Conservation (phyloP, 2,888 invertebrate species). For the Platypus cylindrus region DNA sequence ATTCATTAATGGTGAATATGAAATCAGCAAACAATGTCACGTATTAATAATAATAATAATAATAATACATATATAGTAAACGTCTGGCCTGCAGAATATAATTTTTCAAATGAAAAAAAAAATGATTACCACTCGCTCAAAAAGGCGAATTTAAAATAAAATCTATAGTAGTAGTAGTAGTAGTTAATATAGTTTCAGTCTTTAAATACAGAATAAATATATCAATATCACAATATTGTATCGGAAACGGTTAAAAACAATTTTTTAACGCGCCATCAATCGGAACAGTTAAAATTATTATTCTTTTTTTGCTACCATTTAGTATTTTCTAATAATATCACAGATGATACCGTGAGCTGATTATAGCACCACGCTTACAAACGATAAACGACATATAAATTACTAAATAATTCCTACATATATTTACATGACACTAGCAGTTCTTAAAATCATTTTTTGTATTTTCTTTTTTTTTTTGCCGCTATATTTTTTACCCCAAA, state of each 20-base stretch:
- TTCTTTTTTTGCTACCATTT: constrained; percentile 36
- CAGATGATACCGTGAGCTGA: constrained; percentile 31
- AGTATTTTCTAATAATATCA: constrained; percentile 30
- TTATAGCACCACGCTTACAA: constrained; percentile 23
- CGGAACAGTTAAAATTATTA: constrained; percentile 35
- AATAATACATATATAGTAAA: too few species aligned
- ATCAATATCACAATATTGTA: constrained; percentile 39
- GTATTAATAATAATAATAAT: too few species aligned
- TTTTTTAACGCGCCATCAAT: constrained; percentile 32
- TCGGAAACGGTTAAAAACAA: constrained; percentile 20
- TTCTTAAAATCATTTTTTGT: constrained; percentile 28
- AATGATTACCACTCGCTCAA: constrained; percentile 4
- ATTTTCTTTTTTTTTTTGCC: constrained; percentile 17
- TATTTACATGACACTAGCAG: constrained; percentile 31
- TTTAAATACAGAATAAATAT: constrained; percentile 37
- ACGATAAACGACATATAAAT: constrained; percentile 32
- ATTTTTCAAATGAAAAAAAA: constrained; percentile 1
- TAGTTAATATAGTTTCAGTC: constrained; percentile 38
- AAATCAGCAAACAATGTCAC: too few species aligned
- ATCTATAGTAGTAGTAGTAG: constrained; percentile 21
- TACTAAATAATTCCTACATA: constrained; percentile 31
- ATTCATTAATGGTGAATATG: constrained; percentile 3
- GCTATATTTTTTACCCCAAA: constrained; percentile 12
- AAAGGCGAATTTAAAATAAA: constrained; percentile 7
- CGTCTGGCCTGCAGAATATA: constrained; percentile 7